Evolutionary conservation across 2,113 vertebrate species (phyloP).

Genomic region (Naja naja): DNA sequence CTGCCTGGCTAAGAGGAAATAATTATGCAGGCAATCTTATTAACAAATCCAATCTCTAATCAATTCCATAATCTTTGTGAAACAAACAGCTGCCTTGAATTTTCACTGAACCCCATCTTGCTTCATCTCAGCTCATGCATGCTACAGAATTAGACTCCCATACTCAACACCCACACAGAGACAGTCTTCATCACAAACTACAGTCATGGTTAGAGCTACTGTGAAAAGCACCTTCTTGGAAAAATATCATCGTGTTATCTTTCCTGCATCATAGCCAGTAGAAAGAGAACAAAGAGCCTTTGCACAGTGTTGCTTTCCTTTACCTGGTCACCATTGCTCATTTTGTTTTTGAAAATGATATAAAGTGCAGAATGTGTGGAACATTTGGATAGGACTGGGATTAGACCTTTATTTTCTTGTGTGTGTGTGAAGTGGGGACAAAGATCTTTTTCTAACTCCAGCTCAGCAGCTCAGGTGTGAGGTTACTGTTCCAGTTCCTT

Average conservation of each 20-base stretch:
- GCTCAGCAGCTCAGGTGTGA: not conserved
- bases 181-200: not conserved
- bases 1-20: not conserved
- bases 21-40: not conserved
- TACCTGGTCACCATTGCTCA: not conserved
- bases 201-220: not conserved
- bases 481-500: not conserved
- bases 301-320: not conserved
- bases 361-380: not conserved
- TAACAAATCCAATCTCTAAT: not conserved
- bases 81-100: not conserved
- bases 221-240: not conserved
- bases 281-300: not conserved
- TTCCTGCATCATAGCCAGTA: not conserved
- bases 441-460: not conserved
- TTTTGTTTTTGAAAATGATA: not conserved
- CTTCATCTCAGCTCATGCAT: not conserved
- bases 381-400: not conserved
- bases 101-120: not conserved
- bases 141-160: not conserved
- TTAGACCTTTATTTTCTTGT: not conserved
- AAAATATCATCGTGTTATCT: not conserved
- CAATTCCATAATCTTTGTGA: not conserved
- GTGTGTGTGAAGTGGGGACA: not conserved
- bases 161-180: not conserved